Percentiles rank a stretch among this genome's conserved stretches.
phyloP scores from a whole-genome alignment of 2,797 vertebrate genomes.

The Hapalemur alaotrensis region DNA sequence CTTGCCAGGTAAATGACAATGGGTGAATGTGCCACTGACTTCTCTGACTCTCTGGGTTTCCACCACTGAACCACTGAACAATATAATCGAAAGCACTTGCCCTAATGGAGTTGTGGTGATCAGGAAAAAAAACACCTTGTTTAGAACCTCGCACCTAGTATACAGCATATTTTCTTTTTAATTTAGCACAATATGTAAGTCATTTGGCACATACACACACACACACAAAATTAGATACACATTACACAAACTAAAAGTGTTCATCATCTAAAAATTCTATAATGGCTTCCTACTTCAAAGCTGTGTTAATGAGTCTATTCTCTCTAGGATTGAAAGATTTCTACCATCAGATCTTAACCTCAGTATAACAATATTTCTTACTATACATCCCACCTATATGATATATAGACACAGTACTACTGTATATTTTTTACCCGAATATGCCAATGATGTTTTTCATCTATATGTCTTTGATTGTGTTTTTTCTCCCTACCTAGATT shows the following conservation, averaged over 20 bases:
- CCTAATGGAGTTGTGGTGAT: neutral
- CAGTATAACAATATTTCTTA: neutral
- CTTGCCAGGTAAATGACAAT: neutral
- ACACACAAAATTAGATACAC: neutral
- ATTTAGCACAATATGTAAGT: neutral
- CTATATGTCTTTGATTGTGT: neutral
- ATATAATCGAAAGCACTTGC: neutral
- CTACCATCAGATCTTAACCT: neutral
- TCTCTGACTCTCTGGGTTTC: neutral
- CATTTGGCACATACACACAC: neutral
- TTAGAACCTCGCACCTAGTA: neutral
- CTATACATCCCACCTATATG: neutral
- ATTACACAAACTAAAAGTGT: neutral
- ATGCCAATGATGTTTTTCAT: neutral
- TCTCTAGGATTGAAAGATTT: neutral
- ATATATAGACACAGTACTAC: neutral
- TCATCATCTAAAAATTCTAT: neutral
- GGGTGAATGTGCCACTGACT: neutral
- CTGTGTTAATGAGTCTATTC: neutral
- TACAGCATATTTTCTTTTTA: neutral
- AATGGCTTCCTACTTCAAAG: neutral
- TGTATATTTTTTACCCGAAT: neutral
- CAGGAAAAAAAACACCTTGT: neutral
- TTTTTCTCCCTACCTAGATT: neutral
- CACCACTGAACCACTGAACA: neutral